Conservation (phyloP, 2,113 vertebrate species). For the Mirza zaza region DNA sequence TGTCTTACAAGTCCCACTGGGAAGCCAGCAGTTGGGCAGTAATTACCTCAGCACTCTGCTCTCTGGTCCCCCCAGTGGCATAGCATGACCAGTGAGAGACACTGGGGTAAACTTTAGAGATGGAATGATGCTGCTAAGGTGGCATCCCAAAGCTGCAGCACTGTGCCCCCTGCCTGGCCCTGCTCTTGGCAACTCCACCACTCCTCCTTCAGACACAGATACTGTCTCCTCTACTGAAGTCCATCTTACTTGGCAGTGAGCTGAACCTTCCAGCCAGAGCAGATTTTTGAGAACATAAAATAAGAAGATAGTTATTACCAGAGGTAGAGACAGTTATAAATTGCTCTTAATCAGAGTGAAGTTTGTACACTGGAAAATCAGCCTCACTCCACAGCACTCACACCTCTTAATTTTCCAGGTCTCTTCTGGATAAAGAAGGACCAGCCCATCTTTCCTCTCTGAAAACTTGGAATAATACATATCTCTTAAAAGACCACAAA, state of each 20-base stretch:
- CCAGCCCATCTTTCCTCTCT: conserved; percentile 91
- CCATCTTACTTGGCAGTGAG: not conserved
- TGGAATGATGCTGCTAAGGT: not conserved
- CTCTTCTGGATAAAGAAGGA: conserved; percentile 87
- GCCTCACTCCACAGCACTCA: conserved; percentile 84
- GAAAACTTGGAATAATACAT: conserved; percentile 91
- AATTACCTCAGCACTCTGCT: too few species aligned
- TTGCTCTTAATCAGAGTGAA: conserved; percentile 89
- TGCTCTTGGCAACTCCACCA: not conserved
- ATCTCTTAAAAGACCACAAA: conserved; percentile 91
- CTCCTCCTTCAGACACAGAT: not conserved
- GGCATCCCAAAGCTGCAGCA: not conserved
- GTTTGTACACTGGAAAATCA: conserved; percentile 84
- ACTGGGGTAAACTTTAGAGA: not conserved
- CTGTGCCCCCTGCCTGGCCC: not conserved
- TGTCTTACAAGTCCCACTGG: too few species aligned
- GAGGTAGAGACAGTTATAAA: conserved; percentile 90
- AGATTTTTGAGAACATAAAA: conserved; percentile 93
- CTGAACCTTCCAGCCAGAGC: conserved; percentile 79
- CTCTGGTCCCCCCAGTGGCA: not conserved
- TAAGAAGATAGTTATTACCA: conserved; percentile 93
- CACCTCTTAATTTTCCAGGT: conserved; percentile 89
- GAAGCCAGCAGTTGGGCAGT: not conserved
- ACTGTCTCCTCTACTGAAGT: not conserved
- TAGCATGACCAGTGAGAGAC: not conserved